phyloP scores from a whole-genome alignment of 2,888 invertebrate genomes.

The Sylvicola cinctus region DNA sequence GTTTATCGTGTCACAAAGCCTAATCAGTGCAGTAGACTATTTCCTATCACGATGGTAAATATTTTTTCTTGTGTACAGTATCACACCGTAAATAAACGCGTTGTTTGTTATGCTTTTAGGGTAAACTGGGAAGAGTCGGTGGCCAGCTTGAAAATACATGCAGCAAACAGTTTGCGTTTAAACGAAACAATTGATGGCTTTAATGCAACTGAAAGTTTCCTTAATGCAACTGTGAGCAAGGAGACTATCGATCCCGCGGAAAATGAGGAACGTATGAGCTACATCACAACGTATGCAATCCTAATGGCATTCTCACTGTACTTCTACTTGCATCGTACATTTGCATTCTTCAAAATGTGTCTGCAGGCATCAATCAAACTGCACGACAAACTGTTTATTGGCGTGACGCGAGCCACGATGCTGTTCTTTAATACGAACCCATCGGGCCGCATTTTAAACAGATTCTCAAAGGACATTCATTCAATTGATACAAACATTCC shows the following conservation, averaged over 20 bases:
- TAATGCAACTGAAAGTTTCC: too few species aligned
- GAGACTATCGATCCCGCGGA: not conserved
- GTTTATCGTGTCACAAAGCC: slow-evolving; percentile 36
- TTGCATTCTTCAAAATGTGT: slow-evolving; percentile 39
- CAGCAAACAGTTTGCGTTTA: too few species aligned
- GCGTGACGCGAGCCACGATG: slow-evolving; percentile 62
- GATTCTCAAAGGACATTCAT: slow-evolving; percentile 70
- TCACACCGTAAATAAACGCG: not conserved
- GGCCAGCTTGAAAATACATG: not conserved
- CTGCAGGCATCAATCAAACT: slow-evolving; percentile 58
- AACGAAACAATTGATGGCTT: too few species aligned
- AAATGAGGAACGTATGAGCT: slow-evolving; percentile 15
- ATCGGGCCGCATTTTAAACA: slow-evolving; percentile 60
- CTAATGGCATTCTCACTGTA: slow-evolving; percentile 2
- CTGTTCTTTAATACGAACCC: slow-evolving; percentile 78
- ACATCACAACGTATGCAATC: slow-evolving; percentile 19
- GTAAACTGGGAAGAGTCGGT: slow-evolving; percentile 24
- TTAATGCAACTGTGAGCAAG: too few species aligned
- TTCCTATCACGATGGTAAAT: slow-evolving; percentile 52
- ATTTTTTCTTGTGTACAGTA: not conserved
- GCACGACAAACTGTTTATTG: slow-evolving; percentile 69
- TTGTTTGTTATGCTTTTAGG: slow-evolving; percentile 13
- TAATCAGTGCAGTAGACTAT: slow-evolving; percentile 46
- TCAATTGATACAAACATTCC: slow-evolving; percentile 27
- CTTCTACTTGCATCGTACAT: slow-evolving; percentile 23